Conservation (phyloP, 2,888 invertebrate species). For the Sarcophaga rosellei region DNA sequence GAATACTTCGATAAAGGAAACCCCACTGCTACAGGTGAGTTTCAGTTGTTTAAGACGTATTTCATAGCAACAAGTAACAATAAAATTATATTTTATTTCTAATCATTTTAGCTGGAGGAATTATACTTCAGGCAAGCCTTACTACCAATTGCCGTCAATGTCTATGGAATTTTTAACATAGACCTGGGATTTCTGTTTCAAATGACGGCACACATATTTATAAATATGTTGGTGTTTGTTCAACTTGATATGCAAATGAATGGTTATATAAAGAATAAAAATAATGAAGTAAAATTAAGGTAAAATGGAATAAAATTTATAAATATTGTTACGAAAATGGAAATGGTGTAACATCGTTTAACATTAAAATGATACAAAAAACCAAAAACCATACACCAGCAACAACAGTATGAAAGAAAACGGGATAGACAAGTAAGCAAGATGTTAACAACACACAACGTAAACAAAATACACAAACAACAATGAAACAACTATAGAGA, state of each 20-base stretch:
- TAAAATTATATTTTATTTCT: neutral
- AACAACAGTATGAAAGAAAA: too few species aligned
- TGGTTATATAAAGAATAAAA: neutral
- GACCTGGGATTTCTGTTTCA: constrained; percentile 25
- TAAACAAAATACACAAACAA: too few species aligned
- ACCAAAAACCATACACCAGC: too few species aligned
- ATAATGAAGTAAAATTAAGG: neutral
- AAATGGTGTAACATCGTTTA: too few species aligned
- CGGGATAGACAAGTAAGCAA: too few species aligned
- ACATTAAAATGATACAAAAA: too few species aligned
- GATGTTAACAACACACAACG: too few species aligned
- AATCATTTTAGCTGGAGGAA: constrained; percentile 28
- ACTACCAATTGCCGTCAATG: neutral
- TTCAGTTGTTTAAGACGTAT: too few species aligned
- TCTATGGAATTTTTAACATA: constrained; percentile 22
- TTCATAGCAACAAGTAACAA: neutral
- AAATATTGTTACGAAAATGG: too few species aligned
- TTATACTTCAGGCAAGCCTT: neutral
- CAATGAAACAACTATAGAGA: too few species aligned
- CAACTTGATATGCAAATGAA: constrained; percentile 6
- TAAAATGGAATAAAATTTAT: too few species aligned
- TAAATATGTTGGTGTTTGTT: constrained; percentile 13
- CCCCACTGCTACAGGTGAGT: too few species aligned
- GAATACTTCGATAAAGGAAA: neutral
- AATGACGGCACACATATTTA: constrained; percentile 12